A percentile compares a stretch with the other conserved stretches of the same genome.
phyloP scores from a whole-genome alignment of 2,797 vertebrate species.

The Philypnodon macrostomus region DNA sequence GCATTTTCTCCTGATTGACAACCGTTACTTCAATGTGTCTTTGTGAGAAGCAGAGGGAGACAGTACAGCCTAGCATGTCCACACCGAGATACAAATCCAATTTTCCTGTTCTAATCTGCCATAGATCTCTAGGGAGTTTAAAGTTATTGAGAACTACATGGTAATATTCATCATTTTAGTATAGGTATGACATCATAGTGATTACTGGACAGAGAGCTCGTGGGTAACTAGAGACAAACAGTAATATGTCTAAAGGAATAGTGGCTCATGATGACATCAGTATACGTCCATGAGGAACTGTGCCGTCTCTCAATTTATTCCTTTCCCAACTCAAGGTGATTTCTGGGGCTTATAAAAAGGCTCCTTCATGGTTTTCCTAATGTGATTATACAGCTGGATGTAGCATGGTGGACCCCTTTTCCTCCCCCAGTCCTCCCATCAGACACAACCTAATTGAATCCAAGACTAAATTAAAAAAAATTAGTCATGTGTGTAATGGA shows the following conservation, averaged over 20 bases:
- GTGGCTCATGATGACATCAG: conserved; percentile 5
- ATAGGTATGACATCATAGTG: neutral
- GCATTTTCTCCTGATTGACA: conserved; percentile 55
- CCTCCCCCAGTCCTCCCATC: conserved; percentile 65
- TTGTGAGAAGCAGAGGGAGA: conserved; percentile 44
- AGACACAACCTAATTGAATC: conserved; percentile 68
- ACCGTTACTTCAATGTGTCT: conserved; percentile 73
- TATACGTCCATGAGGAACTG: conserved; percentile 18
- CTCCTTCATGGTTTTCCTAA: conserved; percentile 70
- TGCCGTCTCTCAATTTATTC: conserved; percentile 44
- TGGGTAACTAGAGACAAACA: neutral
- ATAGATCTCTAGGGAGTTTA: conserved; percentile 20
- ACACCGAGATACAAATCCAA: conserved; percentile 50
- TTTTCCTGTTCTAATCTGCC: conserved; percentile 31
- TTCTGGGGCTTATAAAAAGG: conserved; percentile 63
- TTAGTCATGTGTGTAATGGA: conserved; percentile 70
- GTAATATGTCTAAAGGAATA: too few species aligned
- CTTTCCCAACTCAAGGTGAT: conserved; percentile 60
- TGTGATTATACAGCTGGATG: conserved; percentile 64
- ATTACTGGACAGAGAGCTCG: conserved; percentile 3
- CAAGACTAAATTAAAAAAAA: conserved; percentile 68
- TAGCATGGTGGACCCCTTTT: conserved; percentile 43
- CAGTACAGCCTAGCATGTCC: conserved; percentile 31
- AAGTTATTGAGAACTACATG: conserved; percentile 2
- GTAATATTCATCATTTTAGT: conserved; percentile 3